phyloP scores from a whole-genome alignment of 2,888 invertebrate species.

The Diploptera punctata region DNA sequence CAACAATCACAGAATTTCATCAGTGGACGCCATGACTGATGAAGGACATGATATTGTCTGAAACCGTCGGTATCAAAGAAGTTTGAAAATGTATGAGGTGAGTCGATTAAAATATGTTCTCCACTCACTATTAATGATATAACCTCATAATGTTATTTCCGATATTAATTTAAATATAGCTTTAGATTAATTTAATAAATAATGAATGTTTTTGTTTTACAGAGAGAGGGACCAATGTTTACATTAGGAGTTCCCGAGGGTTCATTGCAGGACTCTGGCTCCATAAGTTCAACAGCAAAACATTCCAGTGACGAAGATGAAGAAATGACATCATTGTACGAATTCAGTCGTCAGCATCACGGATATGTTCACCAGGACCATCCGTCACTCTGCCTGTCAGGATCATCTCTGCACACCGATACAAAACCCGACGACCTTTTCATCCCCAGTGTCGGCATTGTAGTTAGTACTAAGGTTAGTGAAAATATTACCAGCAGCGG shows the following conservation, averaged over 20 bases:
- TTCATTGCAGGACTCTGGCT: background rate
- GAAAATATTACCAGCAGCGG: conserved; percentile 17
- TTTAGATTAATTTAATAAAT: too few relatives aligned
- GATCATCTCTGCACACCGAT: conserved; percentile 41
- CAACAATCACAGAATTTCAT: too few relatives aligned
- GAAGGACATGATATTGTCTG: too few relatives aligned
- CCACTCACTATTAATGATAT: too few relatives aligned
- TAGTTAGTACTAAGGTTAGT: conserved; percentile 55
- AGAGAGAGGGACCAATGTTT: conserved; percentile 23
- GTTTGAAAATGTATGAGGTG: too few relatives aligned
- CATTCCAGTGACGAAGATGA: conserved; percentile 41
- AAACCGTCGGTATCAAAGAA: too few relatives aligned
- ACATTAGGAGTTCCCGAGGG: conserved; percentile 13
- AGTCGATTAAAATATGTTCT: too few relatives aligned
- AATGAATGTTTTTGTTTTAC: conserved; percentile 19
- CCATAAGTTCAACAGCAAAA: conserved; percentile 6
- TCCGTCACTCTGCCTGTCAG: background rate
- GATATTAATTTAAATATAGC: too few relatives aligned
- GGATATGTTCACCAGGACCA: background rate
- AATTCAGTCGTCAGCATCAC: background rate
- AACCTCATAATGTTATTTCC: too few relatives aligned
- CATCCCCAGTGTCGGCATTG: conserved; percentile 70
- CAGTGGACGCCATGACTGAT: too few relatives aligned
- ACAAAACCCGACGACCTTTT: conserved; percentile 59
- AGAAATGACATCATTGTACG: conserved; percentile 17